Evolutionary conservation across 2,113 vertebrate genomes (phyloP).

Genomic region (Forbesichthys agassizii): DNA sequence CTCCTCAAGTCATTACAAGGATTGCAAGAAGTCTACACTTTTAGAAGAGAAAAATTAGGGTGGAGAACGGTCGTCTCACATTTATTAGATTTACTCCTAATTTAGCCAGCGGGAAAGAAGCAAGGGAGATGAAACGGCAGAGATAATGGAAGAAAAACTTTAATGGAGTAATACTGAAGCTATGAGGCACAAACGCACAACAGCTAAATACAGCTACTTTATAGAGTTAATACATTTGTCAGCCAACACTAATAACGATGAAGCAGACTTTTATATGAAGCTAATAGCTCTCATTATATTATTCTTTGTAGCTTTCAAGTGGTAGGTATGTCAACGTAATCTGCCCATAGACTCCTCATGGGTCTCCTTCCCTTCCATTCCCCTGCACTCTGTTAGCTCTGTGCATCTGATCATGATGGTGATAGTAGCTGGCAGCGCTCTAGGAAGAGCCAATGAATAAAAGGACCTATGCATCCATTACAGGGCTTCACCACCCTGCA

Average conservation of each 20-base stretch:
- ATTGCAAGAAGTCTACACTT: background rate
- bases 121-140: background rate
- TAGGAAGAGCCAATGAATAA: constrained; percentile 6
- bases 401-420: background rate
- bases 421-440: constrained; percentile 32
- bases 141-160: background rate
- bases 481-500: background rate
- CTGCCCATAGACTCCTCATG: background rate
- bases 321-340: background rate
- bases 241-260: too few species aligned
- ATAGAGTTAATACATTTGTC: too few species aligned
- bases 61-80: too few species aligned
- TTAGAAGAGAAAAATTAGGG: background rate
- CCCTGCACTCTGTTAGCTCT: background rate
- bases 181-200: too few species aligned
- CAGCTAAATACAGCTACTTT: too few species aligned
- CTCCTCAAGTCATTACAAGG: background rate
- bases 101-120: background rate
- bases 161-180: too few species aligned
- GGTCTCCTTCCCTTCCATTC: background rate
- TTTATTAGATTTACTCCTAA: background rate
- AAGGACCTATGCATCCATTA: too few species aligned
- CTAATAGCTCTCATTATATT: too few species aligned
- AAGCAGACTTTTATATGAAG: too few species aligned
- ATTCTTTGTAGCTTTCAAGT: background rate